Conservation (phyloP, 2,113 vertebrate species). For the Macrotus californicus region DNA sequence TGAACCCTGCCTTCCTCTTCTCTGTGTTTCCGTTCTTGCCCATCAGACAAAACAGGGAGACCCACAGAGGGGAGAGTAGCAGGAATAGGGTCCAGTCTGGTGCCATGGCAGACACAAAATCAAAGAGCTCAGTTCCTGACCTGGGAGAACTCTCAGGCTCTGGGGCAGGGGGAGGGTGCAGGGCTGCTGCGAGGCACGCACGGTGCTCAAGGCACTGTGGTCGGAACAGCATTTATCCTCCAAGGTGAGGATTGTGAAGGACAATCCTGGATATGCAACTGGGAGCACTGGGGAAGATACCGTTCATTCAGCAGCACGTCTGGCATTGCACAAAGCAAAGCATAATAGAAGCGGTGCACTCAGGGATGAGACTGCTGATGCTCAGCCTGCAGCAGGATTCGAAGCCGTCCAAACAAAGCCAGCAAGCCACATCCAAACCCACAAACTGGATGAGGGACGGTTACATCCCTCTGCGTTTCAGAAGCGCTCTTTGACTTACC, state of each 20-base stretch:
- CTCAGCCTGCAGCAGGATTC: not conserved
- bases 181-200: not conserved
- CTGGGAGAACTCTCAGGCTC: not conserved
- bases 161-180: not conserved
- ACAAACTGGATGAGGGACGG: constrained; percentile 17
- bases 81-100: no score
- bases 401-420: constrained; percentile 34
- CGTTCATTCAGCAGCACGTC: not conserved
- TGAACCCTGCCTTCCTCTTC: not conserved
- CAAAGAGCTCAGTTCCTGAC: not conserved
- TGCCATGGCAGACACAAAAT: not conserved
- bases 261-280: not conserved
- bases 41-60: not conserved
- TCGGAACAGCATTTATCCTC: not conserved
- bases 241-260: not conserved
- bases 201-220: not conserved
- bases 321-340: not conserved
- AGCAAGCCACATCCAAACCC: not conserved
- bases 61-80: not conserved
- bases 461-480: constrained; percentile 6
- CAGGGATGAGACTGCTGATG: not conserved
- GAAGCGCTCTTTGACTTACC: constrained; percentile 29
- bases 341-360: not conserved
- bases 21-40: not conserved
- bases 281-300: not conserved